A percentile compares a stretch with the other conserved stretches of the same genome.
Evolutionary conservation across 2,113 vertebrate species (phyloP).

Genomic region (Poecile atricapillus): DNA sequence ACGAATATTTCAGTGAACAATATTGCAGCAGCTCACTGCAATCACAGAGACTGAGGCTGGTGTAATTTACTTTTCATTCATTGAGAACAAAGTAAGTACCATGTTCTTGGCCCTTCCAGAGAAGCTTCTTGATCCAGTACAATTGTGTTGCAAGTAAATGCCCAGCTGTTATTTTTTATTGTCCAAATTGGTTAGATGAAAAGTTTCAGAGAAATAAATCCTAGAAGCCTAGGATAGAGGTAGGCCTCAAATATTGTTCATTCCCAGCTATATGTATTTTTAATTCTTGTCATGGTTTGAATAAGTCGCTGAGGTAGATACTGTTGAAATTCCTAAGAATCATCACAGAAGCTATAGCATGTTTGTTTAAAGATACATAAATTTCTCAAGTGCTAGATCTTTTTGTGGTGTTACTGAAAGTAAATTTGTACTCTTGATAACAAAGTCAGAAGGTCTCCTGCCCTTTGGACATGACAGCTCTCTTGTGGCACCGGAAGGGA

Average conservation of each 20-base stretch:
- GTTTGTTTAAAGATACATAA: background rate
- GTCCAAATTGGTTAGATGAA: background rate
- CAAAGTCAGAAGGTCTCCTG: background rate
- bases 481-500: background rate
- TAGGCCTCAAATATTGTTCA: background rate
- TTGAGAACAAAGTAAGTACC: background rate
- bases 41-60: background rate
- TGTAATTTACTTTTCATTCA: background rate
- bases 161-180: background rate
- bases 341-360: background rate
- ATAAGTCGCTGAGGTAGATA: background rate
- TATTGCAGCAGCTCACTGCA: background rate
- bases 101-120: background rate
- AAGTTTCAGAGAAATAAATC: background rate
- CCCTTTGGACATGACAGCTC: background rate
- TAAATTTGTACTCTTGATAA: background rate
- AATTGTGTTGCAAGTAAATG: background rate
- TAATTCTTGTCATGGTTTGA: background rate
- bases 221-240: background rate
- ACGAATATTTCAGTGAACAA: rapidly evolving
- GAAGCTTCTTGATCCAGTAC: background rate
- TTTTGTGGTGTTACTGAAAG: background rate
- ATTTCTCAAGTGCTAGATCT: background rate
- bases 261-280: background rate
- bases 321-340: background rate